Evolutionary conservation across 92 coral and sea anemone genomes (phyloP).

Genomic region (Blastomussa wellsi): DNA sequence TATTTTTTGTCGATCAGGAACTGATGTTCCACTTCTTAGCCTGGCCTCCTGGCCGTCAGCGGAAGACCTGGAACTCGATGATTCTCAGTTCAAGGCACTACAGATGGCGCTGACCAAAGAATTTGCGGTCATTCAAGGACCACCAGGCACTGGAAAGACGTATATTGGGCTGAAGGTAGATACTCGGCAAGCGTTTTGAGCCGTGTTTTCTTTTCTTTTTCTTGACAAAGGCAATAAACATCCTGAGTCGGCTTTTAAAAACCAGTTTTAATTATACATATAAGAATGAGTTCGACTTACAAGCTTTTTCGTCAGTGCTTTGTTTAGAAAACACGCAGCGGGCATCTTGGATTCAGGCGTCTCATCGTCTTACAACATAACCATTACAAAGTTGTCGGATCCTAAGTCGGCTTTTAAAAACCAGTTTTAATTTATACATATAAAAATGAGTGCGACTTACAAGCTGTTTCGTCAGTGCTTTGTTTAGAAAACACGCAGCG

Average conservation of each 20-base stretch:
- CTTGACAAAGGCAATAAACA: neutral
- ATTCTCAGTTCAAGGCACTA: constrained; percentile 81
- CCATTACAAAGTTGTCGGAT: neutral
- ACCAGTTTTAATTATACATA: no score
- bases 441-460: neutral
- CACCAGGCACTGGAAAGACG: constrained; percentile 98
- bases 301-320: neutral
- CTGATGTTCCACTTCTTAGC: constrained; percentile 48
- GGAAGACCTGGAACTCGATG: constrained; percentile 77
- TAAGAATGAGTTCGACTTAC: neutral
- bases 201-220: neutral
- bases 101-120: constrained; percentile 93
- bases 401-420: no score
- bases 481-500: no score
- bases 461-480: neutral
- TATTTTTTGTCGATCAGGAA: neutral
- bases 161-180: constrained; percentile 76
- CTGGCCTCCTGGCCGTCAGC: constrained; percentile 83
- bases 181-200: neutral
- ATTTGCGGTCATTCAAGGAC: constrained; percentile 96
- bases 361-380: no score
- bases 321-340: no score
- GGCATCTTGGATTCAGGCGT: neutral
- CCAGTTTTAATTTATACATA: no score
- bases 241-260: no score